These are phyloP conservation scores for Cyclopterus lumpus DNA, from an alignment of 2,797 vertebrate species.

Conservation along the genomic window DNA sequence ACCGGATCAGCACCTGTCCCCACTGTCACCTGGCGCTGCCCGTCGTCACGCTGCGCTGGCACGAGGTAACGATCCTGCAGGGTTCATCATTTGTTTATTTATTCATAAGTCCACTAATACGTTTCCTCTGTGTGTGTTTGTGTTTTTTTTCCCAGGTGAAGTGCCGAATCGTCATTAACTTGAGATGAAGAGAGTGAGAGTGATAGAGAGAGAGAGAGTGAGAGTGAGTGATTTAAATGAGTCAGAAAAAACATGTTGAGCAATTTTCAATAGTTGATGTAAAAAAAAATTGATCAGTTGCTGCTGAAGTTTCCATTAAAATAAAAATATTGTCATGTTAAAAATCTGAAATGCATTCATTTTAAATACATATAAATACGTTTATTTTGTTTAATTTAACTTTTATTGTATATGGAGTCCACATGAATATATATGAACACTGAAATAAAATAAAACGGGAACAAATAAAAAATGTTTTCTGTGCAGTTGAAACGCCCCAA, in stretches of 20 bases:
- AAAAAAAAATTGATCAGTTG: not conserved
- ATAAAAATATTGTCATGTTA: not conserved
- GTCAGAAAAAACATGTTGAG: not conserved
- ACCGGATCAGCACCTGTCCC: constrained; percentile 74
- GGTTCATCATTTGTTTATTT: no score
- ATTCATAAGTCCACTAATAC: not conserved
- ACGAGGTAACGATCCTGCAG: constrained; percentile 66
- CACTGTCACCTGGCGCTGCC: constrained; percentile 82
- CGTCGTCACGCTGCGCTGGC: constrained; percentile 71
- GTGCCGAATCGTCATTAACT: constrained; percentile 40
- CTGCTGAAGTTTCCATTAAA: not conserved
- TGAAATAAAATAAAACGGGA: not conserved
- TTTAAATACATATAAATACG: not conserved
- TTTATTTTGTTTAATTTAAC: not conserved
- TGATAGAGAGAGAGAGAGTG: no score
- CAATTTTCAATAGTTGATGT: not conserved
- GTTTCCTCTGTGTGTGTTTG: not conserved
- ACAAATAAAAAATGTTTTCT: not conserved
- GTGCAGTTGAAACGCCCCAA: no score
- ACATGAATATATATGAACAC: not conserved
- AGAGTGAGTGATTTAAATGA: not conserved
- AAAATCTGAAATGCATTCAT: not conserved
- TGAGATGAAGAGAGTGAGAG: constrained; percentile 46
- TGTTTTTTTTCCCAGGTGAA: constrained; percentile 58
- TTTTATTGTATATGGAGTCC: not conserved